Base-by-base conservation (phyloP, 2,113 vertebrate species). In the Hipposideros armiger region DNA sequence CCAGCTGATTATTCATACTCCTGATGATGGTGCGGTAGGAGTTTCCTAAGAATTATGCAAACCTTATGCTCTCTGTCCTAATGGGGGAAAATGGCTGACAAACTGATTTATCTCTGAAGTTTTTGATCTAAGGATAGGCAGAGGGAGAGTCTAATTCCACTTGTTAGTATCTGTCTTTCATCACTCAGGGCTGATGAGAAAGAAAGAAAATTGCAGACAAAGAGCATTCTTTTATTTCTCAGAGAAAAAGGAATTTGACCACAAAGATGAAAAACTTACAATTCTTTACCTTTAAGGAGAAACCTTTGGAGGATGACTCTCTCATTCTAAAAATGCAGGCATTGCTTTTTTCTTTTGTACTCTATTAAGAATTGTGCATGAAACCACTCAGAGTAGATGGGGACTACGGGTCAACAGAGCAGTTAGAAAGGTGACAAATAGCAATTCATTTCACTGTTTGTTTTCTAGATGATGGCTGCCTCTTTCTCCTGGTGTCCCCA, bases 401-500 rank as follows among this genome's bases (percentile, higher is more conserved):
- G 77, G 62, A 95, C 30, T 52, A 73, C 4, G 14, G 90, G 92
- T 97, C 94, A 97, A 54, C 78, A 86, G 47, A 96, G 91, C 69
- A 96, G 94, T 88, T 92, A 94, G 90, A 95, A 95, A 97, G 90
- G 94, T 96, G 81, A 95, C 78, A 94, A 94, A 87, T 36, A 96
- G 73, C 74, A 93, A 97, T 97, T 97, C 91, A 90, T 97, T 94
- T 90, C 83, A 30, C 91, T 96, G 82, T 97, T 95, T 97, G 93
- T 97, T 97, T 97, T 97, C 94, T 73, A 87, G 93, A 97, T 93
- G 83, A 94, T 66, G 47, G 42, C 89, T 96, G 47, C 78, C 83
- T 94, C 91, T 97, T 95, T 91, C 74, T 81, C 19, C 19, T 16
- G 2, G 16, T 90, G 60, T 87, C 88, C 11, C 16, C 82, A 19